These are phyloP conservation scores for Oscheius sp. DNA, from an alignment of 1,140 invertebrate species.

Conservation along the genomic window DNA sequence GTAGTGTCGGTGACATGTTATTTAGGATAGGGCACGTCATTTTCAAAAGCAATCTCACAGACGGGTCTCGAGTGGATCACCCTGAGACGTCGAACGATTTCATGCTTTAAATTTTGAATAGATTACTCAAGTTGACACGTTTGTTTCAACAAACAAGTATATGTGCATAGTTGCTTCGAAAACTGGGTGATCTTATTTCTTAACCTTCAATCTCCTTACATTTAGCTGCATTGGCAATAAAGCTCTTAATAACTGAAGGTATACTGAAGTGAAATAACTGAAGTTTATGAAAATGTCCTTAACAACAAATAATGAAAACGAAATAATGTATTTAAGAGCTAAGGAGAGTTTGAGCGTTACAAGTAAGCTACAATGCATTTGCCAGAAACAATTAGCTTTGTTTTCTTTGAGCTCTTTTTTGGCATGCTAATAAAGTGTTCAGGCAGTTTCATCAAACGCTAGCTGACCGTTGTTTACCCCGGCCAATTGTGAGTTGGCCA, in stretches of 20 bases:
- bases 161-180: too few species aligned
- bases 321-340: too few species aligned
- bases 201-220: too few species aligned
- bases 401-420: background rate
- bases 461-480: slow-evolving; percentile 26
- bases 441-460: background rate
- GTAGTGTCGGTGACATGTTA: too few species aligned
- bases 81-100: background rate
- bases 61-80: background rate
- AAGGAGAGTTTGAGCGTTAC: too few species aligned
- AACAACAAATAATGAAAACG: background rate
- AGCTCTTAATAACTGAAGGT: too few species aligned
- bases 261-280: too few species aligned
- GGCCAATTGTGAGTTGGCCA: slow-evolving; percentile 25
- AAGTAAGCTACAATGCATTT: background rate
- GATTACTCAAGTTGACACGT: too few species aligned
- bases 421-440: background rate
- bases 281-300: background rate
- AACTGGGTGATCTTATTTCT: too few species aligned
- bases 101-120: background rate
- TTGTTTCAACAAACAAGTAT: too few species aligned
- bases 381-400: background rate
- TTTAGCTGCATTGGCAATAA: too few species aligned
- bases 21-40: too few species aligned
- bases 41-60: background rate